Base-by-base conservation (phyloP, 1,140 invertebrate genomes). In the Teleogryllus occipitalis region DNA sequence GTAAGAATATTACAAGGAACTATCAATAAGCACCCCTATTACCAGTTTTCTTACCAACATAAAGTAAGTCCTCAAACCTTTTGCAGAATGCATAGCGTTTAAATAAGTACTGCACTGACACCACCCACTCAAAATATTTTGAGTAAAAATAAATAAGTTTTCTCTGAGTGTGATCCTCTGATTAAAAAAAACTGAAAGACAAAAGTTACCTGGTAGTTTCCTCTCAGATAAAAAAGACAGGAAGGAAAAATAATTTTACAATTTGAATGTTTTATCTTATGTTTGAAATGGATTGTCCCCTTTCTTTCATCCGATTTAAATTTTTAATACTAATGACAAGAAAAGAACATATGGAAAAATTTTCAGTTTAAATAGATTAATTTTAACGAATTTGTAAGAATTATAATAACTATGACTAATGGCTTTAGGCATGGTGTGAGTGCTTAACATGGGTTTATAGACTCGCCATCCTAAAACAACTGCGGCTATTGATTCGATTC, bases 391-490 rank as follows among this genome's bases (percentile, higher is more conserved):
- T 7, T 3, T 14, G 7, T 65, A 3, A 65, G 10, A 65, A 65
- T 65, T 14, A 65, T 14, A 65, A 14, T 18, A 65, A 65, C 10
- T 65, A 65, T 65, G 10, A 14, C 10, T 65, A 65, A 65, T 65
- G 54, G 54, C 54, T 65, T 65, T 47, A 76, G 14, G 39, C 12
- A 47, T 76, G 75, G 47, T 76, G 75, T 76, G 75, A 76, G 39
- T 39, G 47, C 7, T 15, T 14, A 76, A 5, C 10, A 77, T 22
- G n/a, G 15, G n/a, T 47, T 47, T 48, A 48, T 48, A 18, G 76
- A 47, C 10, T 47, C 18, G 76, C 76, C 47, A 77, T 77, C 76
- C 76, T 77, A 77, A 47, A 77, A 47, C 76, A 77, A 54, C n/a
- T 8, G n/a, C 47, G 18, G n/a, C 46, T 54, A 10, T 54, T 21